Evolutionary conservation across 1,140 invertebrate species (phyloP), one percentile per base, ranked within the genome.

Genomic region (Sarcophaga bullata): DNA sequence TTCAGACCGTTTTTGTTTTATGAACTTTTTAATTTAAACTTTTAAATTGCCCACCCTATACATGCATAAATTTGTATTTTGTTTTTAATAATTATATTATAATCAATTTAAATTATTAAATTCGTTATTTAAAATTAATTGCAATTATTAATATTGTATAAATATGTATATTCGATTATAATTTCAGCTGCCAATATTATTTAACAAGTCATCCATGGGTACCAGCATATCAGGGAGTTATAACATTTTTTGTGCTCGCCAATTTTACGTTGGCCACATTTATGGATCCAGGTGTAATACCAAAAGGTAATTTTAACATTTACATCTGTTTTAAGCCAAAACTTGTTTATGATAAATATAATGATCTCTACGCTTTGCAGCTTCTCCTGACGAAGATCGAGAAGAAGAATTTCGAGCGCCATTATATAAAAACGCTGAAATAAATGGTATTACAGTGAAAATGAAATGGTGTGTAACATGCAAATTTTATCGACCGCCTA

Each of bases 401-500:
- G 97, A 98, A 91, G 98, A 99, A 92, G 98, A 99, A 91, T 97
- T 98, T 88, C 93, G 98, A 86, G 97, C 98, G 82, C 98, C 98
- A 7, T 92, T 99, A 78, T 99, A 99, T 89, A 99, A 98, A 92
- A 99, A 96, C 91, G 97, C 99, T 82, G 97, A 99, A 91, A 98
- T 99, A 82, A 98, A 98, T 92, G 97, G 98, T 81, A 98, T 99
- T 82, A 98, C 97, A 17, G 97, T 99, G 62, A 94, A 98, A 84
- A 99, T 99, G 98, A 99, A 99, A 92, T 99, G 98, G 98, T 99
- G 99, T 91, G 95, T 97, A 82, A 99, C 98, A 3, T 99, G 99
- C 92, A 98, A 99, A 92, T 99, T 99, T 92, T 99, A 99, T 91
- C 93, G 98, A 86, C 98, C 98, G 88, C 98, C 98, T 82, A 93